Evolutionary conservation across 2,888 invertebrate species (phyloP).

Genomic region (Deilephila porcellus): DNA sequence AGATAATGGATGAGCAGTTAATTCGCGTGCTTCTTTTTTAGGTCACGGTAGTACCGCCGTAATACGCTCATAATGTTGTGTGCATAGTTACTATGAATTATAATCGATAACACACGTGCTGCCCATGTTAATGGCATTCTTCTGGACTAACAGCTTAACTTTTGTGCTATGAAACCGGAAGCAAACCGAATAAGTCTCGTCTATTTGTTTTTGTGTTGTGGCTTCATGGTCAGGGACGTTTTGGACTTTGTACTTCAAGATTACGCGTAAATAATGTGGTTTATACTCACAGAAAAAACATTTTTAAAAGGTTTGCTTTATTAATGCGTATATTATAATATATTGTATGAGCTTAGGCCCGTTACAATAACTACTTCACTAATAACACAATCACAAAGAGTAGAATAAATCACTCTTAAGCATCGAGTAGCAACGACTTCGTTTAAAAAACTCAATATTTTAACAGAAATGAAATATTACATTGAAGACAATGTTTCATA

Average conservation of each 20-base stretch:
- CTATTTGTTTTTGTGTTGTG: not conserved
- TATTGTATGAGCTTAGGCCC: too few species aligned
- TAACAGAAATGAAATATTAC: too few species aligned
- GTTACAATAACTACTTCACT: too few species aligned
- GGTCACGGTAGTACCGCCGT: constrained; percentile 38
- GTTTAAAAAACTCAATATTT: too few species aligned
- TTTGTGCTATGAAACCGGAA: not conserved
- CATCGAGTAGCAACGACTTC: too few species aligned
- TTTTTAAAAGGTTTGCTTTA: too few species aligned
- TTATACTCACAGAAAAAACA: too few species aligned
- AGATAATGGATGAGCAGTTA: constrained; percentile 51
- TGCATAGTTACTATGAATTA: constrained; percentile 9
- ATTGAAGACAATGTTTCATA: too few species aligned
- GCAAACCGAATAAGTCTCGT: not conserved
- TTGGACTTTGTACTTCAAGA: not conserved
- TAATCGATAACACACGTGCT: constrained; percentile 23
- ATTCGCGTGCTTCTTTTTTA: constrained; percentile 43
- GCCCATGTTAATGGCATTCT: not conserved
- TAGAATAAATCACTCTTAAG: too few species aligned
- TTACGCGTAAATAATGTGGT: not conserved
- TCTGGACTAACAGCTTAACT: not conserved
- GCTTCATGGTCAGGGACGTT: not conserved
- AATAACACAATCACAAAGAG: too few species aligned
- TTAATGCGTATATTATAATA: too few species aligned
- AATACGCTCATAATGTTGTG: constrained; percentile 8